Evolutionary conservation across 1,140 invertebrate species (phyloP), one percentile per base, ranked within the genome.

Genomic region (Saccostrea glomerata): DNA sequence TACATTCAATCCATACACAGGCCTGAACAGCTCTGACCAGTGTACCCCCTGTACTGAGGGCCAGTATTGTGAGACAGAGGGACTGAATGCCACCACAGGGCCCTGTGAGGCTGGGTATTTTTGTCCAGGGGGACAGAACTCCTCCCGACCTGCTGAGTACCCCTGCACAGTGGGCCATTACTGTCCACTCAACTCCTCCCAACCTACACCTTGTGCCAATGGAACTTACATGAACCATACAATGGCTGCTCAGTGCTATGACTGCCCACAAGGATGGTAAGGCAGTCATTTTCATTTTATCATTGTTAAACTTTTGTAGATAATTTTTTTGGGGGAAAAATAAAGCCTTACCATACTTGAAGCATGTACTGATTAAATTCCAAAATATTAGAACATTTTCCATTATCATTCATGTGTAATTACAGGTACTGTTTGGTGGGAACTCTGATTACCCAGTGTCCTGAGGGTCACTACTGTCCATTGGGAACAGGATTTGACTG

Each of bases 191-290:
- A 94, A 93, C 13, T 91, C 93, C 11, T 60, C 85, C 12, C 87
- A 86, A 0, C 92, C 94, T 20, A 83, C 85, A 15, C 84, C 91
- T 70, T 94, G 94, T 91, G 90, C 90, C 25, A 94, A 93, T 73
- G 94, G 94, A 17, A 93, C 93, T 1, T 94, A 93, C 91, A 94
- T 94, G 92, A 94, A 94, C 87, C 93, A 94, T 77, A 94, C 94
- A 15, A 89, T 91, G 88, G 93, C 90, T 0, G 86, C 89, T 17
- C 87, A 89, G 73, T 94, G 94, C 82, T 93, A 93, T 63, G 92
- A 89, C 55, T 94, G 94, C 87, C 93, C 92, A 20, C 90, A 86
- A 15, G 93, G 94, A 92, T 94, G 93, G 93, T 94, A 85, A 91
- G 93, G 86, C 13, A 20, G 20, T 15, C 20, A 70, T 17, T 30